Percentiles rank a stretch among this genome's conserved stretches.
phyloP scores from a whole-genome alignment of 2,113 vertebrate species.

The Otolemur garnettii region DNA sequence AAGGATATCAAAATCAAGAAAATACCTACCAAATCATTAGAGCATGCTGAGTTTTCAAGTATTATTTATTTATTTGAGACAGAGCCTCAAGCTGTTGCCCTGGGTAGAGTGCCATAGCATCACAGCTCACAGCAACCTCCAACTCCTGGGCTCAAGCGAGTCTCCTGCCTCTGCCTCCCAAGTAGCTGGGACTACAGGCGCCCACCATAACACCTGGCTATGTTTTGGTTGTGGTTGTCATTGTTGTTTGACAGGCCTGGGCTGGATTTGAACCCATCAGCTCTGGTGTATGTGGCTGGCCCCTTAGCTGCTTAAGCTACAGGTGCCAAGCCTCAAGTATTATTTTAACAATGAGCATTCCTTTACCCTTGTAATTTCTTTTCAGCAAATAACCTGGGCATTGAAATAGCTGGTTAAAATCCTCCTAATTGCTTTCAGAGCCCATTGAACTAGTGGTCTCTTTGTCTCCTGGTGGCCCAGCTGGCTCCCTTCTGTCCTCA shows the following conservation, averaged over 20 bases:
- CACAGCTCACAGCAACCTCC: too few species aligned
- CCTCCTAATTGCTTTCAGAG: not conserved
- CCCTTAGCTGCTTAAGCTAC: too few species aligned
- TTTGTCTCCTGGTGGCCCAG: not conserved
- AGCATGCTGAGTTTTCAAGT: slow-evolving; percentile 7
- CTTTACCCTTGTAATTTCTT: not conserved
- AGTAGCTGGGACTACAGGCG: too few species aligned
- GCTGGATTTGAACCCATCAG: too few species aligned
- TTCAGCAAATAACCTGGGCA: not conserved
- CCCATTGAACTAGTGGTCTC: not conserved
- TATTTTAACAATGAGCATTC: not conserved
- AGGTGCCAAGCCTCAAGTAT: not conserved
- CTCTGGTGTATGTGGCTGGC: too few species aligned
- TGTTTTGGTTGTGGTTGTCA: too few species aligned
- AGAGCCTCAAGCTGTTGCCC: too few species aligned
- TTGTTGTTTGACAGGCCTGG: too few species aligned
- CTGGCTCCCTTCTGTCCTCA: not conserved
- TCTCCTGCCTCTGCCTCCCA: too few species aligned
- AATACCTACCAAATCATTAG: not conserved
- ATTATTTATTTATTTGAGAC: not conserved
- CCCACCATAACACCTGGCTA: too few species aligned
- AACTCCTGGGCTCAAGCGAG: too few species aligned
- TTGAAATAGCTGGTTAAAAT: not conserved
- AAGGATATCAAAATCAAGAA: slow-evolving; percentile 29
- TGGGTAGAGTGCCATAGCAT: too few species aligned